Percentiles rank a stretch among this genome's conserved stretches.
Conservation (phyloP, 2,113 vertebrate genomes). For the Sinocyclocheilus rhinocerous region DNA sequence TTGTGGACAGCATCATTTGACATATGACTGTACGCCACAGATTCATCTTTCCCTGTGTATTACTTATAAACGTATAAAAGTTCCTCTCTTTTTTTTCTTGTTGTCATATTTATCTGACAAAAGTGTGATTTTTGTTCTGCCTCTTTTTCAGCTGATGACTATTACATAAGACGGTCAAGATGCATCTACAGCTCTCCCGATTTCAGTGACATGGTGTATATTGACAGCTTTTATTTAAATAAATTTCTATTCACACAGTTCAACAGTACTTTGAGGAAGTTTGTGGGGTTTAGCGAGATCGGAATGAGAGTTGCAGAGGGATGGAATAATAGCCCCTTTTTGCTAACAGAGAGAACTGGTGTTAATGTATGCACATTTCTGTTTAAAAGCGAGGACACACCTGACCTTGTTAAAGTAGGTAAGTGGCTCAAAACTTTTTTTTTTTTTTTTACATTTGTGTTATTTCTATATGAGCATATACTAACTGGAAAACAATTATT, state of each 20-base stretch:
- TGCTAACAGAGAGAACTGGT: neutral
- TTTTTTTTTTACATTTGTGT: neutral
- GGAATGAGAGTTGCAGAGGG: neutral
- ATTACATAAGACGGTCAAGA: accelerated
- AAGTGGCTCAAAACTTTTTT: neutral
- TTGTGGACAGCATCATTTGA: too few relatives aligned
- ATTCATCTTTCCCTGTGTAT: too few relatives aligned
- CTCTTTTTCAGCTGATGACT: constrained; percentile 19
- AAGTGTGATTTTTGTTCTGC: neutral
- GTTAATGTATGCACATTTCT: neutral
- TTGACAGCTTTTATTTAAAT: constrained; percentile 17
- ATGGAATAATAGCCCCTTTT: neutral
- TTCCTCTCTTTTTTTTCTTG: neutral
- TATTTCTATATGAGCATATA: neutral
- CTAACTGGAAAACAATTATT: too few relatives aligned
- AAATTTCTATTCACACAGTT: constrained; percentile 12
- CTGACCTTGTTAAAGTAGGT: constrained; percentile 18
- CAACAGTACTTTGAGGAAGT: constrained; percentile 51
- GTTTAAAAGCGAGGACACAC: constrained; percentile 5
- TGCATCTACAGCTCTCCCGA: constrained; percentile 18
- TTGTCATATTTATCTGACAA: neutral
- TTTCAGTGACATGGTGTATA: constrained; percentile 17
- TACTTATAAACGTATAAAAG: neutral
- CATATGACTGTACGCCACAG: too few relatives aligned
- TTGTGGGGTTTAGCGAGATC: constrained; percentile 17